Base-by-base conservation (phyloP, 2,113 vertebrate species). In the Cryptotis parvus region DNA sequence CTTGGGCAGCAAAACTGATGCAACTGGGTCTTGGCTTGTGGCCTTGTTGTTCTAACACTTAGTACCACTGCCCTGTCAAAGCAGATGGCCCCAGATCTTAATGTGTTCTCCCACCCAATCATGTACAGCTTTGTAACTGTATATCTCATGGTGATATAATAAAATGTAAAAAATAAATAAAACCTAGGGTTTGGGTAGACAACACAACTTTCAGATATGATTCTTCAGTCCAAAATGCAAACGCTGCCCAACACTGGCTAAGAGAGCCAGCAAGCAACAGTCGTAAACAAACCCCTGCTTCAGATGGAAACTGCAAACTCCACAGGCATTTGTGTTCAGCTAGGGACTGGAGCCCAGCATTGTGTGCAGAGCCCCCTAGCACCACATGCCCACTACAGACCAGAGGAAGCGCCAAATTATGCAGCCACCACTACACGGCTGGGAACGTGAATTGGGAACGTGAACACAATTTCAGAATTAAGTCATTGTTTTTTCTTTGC, bases 401-500 rank as follows among this genome's bases (percentile, higher is more conserved):
- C 52, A 49, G 80, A 83, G 82, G 29, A 92, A 27, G 72, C 0
- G 26, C 87, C 70, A 73, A 65, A 12, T 22, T 37, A 52, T 29
- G 27, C n/a, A 65, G 93, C 74, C 79, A 81, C 37, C 84, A 74
- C 61, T 20, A 73, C 41, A 18, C 84, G n/a, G n/a, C n/a, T n/a
- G n/a, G n/a, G n/a, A n/a, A n/a, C n/a, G n/a, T n/a, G n/a, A n/a
- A n/a, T n/a, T n/a, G n/a, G n/a, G 74, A 82, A 92, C 70, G 20
- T 73, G 70, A 87, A 72, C 27, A 84, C 29, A 39, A 80, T 73
- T 78, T 89, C 66, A 73, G 75, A 83, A 90, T 91, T 76, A 87
- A 94, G 85, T 88, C 95, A 90, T 27, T 69, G 80, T 92, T 81
- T 92, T 95, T 89, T 58, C 55, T 43, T 81, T 82, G 27, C 89